Evolutionary conservation across 2,888 invertebrate genomes (phyloP), one percentile per base, ranked within the genome.

Genomic region (Podabrus alpinus): DNA sequence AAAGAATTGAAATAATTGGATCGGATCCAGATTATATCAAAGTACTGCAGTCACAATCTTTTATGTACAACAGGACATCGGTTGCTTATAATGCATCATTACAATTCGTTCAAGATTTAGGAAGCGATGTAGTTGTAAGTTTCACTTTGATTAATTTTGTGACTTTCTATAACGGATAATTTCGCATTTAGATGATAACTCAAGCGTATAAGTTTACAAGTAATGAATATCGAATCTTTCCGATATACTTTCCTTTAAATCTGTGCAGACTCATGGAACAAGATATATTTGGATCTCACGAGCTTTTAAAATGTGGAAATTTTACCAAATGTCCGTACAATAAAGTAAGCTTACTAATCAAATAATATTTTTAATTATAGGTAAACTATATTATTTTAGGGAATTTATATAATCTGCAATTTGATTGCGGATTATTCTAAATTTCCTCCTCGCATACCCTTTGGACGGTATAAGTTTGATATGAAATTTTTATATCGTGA

Each of bases 211-310:
- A 25, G 15, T 69, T 69, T 17, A 0, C 45, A 13, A 69, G 69
- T 62, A 69, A 69, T 9, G 69, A 69, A 11, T 62, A 69, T 62
- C 69, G 69, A n/a, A 29, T 5, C 1, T 69, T 69, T 62, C 69
- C 29, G 4, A 3, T 61, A 15, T 0, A 2, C 0, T 68, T 68
- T 69, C 11, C 21, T 2, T 7, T 61, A 15, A 69, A 69, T 7
- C 3, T 61, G 3, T 69, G 69, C 11, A 13, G 13, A 10, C 0
- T 7, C 0, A 16, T 61, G 1, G 9, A 15, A 10, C 7, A n/a
- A 15, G 45, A 60, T 15, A n/a, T 15, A 24, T 21, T 24, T 16
- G 61, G 61, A 9, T 3, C 19, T 21, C 7, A 7, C 2, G 5
- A 15, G 11, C 7, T 29, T 5, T 11, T n/a, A 4, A 29, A 19